Evolutionary conservation across 2,888 invertebrate species (phyloP), one percentile per base, ranked within the genome.

Genomic region (Antitype chi): DNA sequence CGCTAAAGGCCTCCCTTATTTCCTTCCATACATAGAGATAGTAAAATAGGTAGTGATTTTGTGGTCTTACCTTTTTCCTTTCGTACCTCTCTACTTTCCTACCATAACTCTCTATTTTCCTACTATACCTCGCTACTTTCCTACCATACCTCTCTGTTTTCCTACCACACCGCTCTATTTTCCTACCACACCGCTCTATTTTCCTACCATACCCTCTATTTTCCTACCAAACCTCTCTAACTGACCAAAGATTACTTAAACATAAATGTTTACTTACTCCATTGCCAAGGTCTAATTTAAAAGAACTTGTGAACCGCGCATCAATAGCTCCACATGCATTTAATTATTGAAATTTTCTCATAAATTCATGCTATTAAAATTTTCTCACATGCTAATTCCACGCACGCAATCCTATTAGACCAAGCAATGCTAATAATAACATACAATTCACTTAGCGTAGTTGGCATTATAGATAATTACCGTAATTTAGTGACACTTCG

Each of bases 381-480:
- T 75, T 80, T 57, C 81, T 53, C 85, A 81, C 81, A 59, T 74
- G 85, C 52, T 81, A 74, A 81, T 81, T 57, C 70, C 6, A 4
- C 66, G 23, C 81, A 81, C 85, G 81, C 85, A 59, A 85, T 55
- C 38, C 43, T 69, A 64, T 84, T 80, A 64, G 25, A 60, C 43
- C 11, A 17, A 49, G 67, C 43, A 11, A 59, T 53, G 11, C 15
- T 38, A 64, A 69, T 80, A 73, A 78, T 68, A 63, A 57, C n/a
- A 64, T 55, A 67, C 43, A 32, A 52, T 32, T 55, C 25, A 32
- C 49, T 70, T 73, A 43, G 49, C 15, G 5, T 32, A 69, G 64
- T 78, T 43, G n/a, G 23, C 64, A 52, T 25, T 78, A 43, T 25
- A 28, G 2, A 25, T 70, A 66, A 83, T 83, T 52, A 84, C 64